Conservation (phyloP, 2,113 vertebrate species). For the Scomber scombrus region DNA sequence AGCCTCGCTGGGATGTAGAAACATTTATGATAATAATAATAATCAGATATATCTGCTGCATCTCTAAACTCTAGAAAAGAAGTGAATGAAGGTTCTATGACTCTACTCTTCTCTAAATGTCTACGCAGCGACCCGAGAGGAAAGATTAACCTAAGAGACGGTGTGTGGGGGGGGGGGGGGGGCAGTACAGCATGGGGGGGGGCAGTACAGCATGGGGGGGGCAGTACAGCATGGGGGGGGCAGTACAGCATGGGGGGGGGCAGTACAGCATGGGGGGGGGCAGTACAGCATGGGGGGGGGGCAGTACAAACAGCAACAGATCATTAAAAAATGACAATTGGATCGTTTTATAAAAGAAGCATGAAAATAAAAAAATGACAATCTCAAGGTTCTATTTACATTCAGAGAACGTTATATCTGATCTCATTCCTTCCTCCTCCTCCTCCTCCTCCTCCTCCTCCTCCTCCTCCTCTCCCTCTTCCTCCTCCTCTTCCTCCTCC, state of each 20-base stretch:
- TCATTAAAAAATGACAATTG: slow-evolving; percentile 46
- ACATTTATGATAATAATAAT: slow-evolving; percentile 44
- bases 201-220: neutral
- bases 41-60: slow-evolving; percentile 54
- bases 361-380: slow-evolving; percentile 69
- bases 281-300: slow-evolving; percentile 9
- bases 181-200: too few species aligned
- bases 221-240: too few species aligned
- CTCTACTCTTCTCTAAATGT: slow-evolving; percentile 61
- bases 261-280: slow-evolving; percentile 3
- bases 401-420: slow-evolving; percentile 75
- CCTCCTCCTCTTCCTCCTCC: slow-evolving; percentile 8
- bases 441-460: neutral
- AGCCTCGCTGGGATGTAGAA: slow-evolving; percentile 15
- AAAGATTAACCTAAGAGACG: slow-evolving; percentile 24
- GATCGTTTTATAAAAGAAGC: slow-evolving; percentile 71
- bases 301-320: slow-evolving; percentile 47
- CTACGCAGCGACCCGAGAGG: slow-evolving; percentile 46
- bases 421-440: slow-evolving; percentile 35
- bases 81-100: slow-evolving; percentile 31
- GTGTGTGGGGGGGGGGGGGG: neutral
- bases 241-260: too few species aligned
- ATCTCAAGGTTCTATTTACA: slow-evolving; percentile 82
- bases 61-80: slow-evolving; percentile 49
- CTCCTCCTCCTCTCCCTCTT: slow-evolving; percentile 8